phyloP scores from a whole-genome alignment of 1,140 invertebrate species.

The Drosophila athabasca region DNA sequence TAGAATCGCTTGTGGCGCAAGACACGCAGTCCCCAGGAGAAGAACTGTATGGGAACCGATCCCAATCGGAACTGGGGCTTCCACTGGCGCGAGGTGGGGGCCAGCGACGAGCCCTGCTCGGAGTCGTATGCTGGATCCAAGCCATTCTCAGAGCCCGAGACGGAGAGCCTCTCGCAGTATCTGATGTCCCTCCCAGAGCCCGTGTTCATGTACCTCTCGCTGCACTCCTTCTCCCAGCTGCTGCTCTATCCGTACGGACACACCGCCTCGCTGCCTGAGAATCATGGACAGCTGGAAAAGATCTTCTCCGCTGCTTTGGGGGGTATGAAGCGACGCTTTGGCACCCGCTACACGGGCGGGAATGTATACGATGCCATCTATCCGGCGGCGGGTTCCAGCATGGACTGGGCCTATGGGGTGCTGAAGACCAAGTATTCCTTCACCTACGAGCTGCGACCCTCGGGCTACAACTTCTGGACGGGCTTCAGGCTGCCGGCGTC shows the following conservation, averaged over 20 bases:
- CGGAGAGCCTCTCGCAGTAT: slow-evolving; percentile 83
- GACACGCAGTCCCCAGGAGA: slow-evolving; percentile 85
- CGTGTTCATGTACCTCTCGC: slow-evolving; percentile 85
- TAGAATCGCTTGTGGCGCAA: slow-evolving; percentile 90
- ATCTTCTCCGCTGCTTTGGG: slow-evolving; percentile 86
- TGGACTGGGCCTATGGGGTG: slow-evolving; percentile 88
- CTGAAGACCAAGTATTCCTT: slow-evolving; percentile 87
- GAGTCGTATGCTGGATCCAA: slow-evolving; percentile 88
- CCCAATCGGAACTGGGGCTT: slow-evolving; percentile 90
- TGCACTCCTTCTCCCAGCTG: slow-evolving; percentile 91
- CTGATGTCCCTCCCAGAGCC: slow-evolving; percentile 37
- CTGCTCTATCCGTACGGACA: slow-evolving; percentile 90
- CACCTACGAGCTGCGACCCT: slow-evolving; percentile 89
- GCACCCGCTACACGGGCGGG: slow-evolving; percentile 86
- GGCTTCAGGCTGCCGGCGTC: slow-evolving; percentile 89
- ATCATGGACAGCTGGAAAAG: slow-evolving; percentile 86
- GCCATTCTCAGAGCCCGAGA: slow-evolving; percentile 91
- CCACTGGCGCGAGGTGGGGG: slow-evolving; percentile 87
- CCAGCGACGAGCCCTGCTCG: slow-evolving; percentile 87
- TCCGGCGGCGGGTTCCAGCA: slow-evolving; percentile 86
- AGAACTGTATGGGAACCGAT: slow-evolving; percentile 87
- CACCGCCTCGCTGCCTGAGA: slow-evolving; percentile 85
- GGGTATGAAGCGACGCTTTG: slow-evolving; percentile 86
- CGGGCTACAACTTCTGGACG: slow-evolving; percentile 83
- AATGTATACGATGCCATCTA: slow-evolving; percentile 74